phyloP scores from a whole-genome alignment of 1,140 invertebrate species.

The Ceratitis capitata region DNA sequence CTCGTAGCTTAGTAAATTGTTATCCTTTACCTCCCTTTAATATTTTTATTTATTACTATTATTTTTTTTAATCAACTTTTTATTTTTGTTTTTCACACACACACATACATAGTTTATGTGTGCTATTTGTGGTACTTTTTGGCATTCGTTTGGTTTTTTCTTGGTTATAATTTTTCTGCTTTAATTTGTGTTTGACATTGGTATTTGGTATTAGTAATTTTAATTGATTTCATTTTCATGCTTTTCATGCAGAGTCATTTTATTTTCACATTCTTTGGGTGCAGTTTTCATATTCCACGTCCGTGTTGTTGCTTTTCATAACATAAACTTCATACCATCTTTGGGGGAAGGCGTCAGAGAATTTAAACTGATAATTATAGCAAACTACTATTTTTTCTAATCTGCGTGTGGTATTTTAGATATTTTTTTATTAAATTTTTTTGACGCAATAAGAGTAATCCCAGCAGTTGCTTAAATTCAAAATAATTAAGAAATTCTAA shows the following conservation, averaged over 20 bases:
- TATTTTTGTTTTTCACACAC: not conserved
- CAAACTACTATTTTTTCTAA: too few relatives aligned
- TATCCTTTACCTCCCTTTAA: conserved; percentile 4
- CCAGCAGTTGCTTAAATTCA: too few relatives aligned
- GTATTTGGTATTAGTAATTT: not conserved
- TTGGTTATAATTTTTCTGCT: not conserved
- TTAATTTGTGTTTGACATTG: not conserved
- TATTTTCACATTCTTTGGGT: not conserved
- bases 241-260: not conserved
- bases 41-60: conserved; percentile 31
- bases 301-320: conserved; percentile 10
- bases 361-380: too few relatives aligned
- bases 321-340: not conserved
- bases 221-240: not conserved
- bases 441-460: too few relatives aligned
- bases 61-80: not conserved
- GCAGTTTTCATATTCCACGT: conserved; percentile 2
- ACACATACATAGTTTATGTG: not conserved
- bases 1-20: not conserved
- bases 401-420: too few relatives aligned
- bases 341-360: not conserved
- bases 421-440: too few relatives aligned
- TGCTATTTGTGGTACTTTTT: not conserved
- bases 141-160: not conserved
- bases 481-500: too few relatives aligned